Evolutionary conservation across 2,888 invertebrate species (phyloP), one percentile per base, ranked within the genome.

Genomic region (Lucinisca nassula): DNA sequence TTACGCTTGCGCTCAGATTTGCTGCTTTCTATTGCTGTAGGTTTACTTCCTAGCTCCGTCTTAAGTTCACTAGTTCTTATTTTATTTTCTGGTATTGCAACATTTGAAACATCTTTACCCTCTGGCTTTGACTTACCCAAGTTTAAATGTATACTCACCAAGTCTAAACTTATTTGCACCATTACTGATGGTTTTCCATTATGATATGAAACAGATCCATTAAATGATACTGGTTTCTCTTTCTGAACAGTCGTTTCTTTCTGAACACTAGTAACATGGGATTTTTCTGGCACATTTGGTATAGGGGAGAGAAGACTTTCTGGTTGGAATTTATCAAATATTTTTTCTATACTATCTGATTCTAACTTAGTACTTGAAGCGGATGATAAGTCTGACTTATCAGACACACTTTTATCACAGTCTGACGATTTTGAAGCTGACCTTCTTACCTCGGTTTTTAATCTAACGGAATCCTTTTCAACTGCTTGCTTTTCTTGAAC

Each of bases 111-210:
- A 61, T 58, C 74, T 30, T 67, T 51, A 75, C 61, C 58, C 58
- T 70, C 79, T 55, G 78, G 61, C 21, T 38, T 32, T 49, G 45
- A 55, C 27, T 30, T 73, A 81, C 81, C 81, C 45, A 87, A 67
- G 58, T 70, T 55, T 49, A 85, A 14, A 37, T 79, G 38, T 24
- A 77, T 83, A 40, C 78, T 82, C 38, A 92, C 76, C 27, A 90
- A 80, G 74, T 82, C 83, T 27, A 92, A 81, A 40, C 88, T 88
- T 74, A 92, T 82, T 79, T 84, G 81, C 35, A 92, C 92, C 51
- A 89, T 79, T 67, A 92, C 87, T 73, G 92, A 85, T 35, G 89
- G 85, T 76, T 78, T 83, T 45, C 86, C 89, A 79, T 90, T 87
- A 27, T 76, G 8, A 83, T 79, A 87, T 30, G 82, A 76, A 37